A percentile compares a stretch with the other conserved stretches of the same genome.
These are phyloP conservation scores for Aix galericulata DNA, from an alignment of 2,113 vertebrate genomes.

Conservation along the genomic window DNA sequence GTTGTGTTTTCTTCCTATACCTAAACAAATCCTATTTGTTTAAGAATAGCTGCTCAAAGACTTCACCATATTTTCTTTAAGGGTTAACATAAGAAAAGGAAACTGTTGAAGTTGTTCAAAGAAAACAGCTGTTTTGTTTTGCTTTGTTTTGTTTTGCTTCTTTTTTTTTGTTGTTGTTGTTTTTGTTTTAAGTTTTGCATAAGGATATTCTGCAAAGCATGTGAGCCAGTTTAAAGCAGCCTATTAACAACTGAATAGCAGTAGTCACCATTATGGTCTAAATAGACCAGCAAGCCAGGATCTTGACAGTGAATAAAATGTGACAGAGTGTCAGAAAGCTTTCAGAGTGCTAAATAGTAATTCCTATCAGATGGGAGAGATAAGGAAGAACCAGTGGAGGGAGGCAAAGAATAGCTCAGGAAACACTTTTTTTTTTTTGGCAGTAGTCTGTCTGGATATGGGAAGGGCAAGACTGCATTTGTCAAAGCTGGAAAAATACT, in stretches of 20 bases:
- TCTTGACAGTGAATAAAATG: not conserved
- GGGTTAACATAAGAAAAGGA: not conserved
- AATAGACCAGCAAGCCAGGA: not conserved
- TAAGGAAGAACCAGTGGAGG: not conserved
- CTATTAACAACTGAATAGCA: not conserved
- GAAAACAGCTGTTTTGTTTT: not conserved
- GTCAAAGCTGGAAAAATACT: not conserved
- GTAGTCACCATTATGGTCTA: not conserved
- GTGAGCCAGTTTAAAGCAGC: not conserved
- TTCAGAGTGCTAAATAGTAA: not conserved
- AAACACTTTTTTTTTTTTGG: not conserved
- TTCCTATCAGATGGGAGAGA: not conserved
- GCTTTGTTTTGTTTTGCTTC: too few relatives aligned
- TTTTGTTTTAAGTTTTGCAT: not conserved
- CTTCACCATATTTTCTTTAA: not conserved
- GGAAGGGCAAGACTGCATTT: not conserved
- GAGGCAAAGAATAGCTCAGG: not conserved
- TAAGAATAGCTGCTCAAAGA: not conserved
- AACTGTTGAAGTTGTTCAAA: not conserved
- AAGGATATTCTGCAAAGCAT: not conserved
- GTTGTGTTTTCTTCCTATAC: not conserved
- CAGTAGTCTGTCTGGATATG: not conserved
- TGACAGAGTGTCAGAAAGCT: not conserved
- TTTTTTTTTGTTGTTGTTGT: not conserved
- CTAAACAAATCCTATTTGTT: not conserved